A percentile compares a stretch with the other conserved stretches of the same genome.
Conservation (phyloP, 2,113 vertebrate genomes). For the Pachycephala philippinensis region DNA sequence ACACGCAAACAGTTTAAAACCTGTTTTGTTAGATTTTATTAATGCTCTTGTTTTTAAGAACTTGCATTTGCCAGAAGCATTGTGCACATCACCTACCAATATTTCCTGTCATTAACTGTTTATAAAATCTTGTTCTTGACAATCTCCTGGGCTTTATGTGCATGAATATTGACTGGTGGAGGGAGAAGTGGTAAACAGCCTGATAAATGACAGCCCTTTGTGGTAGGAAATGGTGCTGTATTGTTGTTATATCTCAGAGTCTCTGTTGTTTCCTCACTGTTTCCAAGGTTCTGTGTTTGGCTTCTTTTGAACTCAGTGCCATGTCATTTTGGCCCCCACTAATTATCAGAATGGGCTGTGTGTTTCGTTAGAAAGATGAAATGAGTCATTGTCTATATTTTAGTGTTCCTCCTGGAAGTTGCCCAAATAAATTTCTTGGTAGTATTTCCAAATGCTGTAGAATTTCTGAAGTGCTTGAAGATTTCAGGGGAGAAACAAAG, state of each 20-base stretch:
- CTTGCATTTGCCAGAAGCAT: background rate
- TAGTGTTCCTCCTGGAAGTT: background rate
- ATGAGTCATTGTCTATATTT: background rate
- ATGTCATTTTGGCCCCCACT: background rate
- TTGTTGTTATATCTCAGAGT: background rate
- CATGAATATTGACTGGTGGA: background rate
- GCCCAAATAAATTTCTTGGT: background rate
- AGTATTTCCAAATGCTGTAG: background rate
- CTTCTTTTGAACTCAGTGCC: background rate
- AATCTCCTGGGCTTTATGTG: background rate
- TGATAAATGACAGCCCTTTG: background rate
- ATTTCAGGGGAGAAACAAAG: background rate
- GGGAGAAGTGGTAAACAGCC: background rate
- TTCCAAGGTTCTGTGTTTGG: background rate
- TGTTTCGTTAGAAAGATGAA: background rate
- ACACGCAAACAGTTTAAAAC: background rate
- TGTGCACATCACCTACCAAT: background rate
- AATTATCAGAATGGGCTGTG: background rate
- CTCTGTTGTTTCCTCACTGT: background rate
- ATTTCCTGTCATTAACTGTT: background rate
- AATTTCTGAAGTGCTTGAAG: background rate
- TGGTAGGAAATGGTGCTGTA: background rate
- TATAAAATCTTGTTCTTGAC: background rate
- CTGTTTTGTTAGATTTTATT: background rate
- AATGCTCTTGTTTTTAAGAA: background rate